phyloP scores from a whole-genome alignment of 2,113 vertebrate genomes.

The Uropsilus gracilis region DNA sequence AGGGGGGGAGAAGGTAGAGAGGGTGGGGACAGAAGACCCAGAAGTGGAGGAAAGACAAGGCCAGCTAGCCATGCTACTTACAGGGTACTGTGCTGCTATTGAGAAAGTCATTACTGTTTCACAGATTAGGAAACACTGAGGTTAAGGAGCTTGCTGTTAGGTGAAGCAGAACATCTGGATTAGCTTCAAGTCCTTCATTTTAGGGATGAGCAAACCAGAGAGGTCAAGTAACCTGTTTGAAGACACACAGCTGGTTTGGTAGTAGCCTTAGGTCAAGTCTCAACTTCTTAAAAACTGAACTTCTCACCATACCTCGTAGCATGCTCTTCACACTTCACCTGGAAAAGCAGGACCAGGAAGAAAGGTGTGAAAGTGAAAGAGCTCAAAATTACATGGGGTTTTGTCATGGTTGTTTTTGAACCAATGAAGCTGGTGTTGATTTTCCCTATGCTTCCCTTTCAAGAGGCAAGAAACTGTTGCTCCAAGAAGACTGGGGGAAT shows the following conservation, averaged over 20 bases:
- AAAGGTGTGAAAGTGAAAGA: not conserved
- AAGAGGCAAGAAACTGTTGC: not conserved
- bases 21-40: not conserved
- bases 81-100: fast-evolving
- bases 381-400: not conserved
- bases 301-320: not conserved
- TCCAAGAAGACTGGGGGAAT: not conserved
- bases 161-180: not conserved
- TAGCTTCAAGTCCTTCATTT: not conserved
- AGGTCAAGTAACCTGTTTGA: not conserved
- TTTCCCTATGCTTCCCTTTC: not conserved
- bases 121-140: not conserved
- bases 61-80: fast-evolving
- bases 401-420: not conserved
- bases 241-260: not conserved
- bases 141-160: not conserved
- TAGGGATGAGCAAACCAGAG: not conserved
- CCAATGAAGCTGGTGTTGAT: not conserved
- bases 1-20: too few relatives aligned
- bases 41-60: not conserved
- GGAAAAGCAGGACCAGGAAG: not conserved
- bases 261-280: not conserved
- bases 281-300: not conserved
- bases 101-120: not conserved
- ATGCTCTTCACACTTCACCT: not conserved